Conservation (phyloP, 2,888 invertebrate species). For the Rotaria macrura region DNA sequence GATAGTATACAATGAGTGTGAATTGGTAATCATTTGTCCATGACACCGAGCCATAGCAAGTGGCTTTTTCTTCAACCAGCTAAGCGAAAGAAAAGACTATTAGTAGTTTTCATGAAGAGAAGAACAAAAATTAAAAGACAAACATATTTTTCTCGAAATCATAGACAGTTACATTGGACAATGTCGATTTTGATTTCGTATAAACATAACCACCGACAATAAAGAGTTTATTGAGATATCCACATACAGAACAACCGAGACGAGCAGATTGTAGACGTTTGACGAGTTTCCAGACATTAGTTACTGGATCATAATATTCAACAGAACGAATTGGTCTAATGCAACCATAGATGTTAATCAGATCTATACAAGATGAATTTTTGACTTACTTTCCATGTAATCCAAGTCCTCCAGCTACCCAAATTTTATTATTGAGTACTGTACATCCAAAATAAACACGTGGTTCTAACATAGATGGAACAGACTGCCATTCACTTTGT, state of each 20-base stretch:
- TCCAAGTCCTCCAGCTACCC: not conserved
- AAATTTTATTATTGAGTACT: not conserved
- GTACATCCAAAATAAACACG: not conserved
- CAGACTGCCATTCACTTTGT: not conserved
- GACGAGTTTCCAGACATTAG: not conserved
- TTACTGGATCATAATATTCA: not conserved
- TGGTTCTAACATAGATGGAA: not conserved
- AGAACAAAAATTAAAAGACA: not conserved
- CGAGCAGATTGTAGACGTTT: not conserved
- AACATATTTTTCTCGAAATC: not conserved
- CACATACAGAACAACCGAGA: not conserved
- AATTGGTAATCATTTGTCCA: not conserved
- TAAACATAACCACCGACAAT: not conserved
- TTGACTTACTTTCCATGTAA: not conserved
- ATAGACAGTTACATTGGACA: not conserved
- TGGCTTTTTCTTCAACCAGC: not conserved
- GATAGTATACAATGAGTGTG: not conserved
- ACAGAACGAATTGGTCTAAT: not conserved
- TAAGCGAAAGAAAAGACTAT: not conserved
- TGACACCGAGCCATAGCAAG: not conserved
- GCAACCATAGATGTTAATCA: not conserved
- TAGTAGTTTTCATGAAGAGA: not conserved
- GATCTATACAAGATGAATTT: not conserved
- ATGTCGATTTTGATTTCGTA: not conserved
- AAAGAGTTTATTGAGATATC: not conserved